Base-by-base conservation (phyloP, 2,888 invertebrate genomes). In the Keiferia lycopersicella region DNA sequence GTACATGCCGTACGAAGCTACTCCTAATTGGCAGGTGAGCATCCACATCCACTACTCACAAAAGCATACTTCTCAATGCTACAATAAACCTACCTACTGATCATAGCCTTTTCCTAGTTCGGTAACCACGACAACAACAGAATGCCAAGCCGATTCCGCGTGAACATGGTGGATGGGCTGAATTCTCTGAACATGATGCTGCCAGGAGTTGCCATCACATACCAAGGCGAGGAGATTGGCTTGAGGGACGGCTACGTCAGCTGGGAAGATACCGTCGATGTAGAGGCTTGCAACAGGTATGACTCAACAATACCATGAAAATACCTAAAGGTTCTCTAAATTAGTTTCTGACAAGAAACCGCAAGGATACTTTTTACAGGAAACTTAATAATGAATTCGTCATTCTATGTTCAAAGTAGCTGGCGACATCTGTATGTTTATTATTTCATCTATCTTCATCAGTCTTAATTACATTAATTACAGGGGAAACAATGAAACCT, bases 191-290 rank as follows among this genome's bases (percentile, higher is more conserved):
- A 94, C 65, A 90, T 95, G 77, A 80, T 95, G 16, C 85, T 98
- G 30, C 96, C 96, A 0, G 97, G 97, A 45, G 94, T 95, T 0
- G 93, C 95, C 0, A 93, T 96, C 16, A 94, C 95, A 0, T 97
- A 97, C 83, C 96, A 97, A 74, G 97, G 96, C 0, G 96, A 96
- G 74, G 96, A 96, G 80, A 94, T 96, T 30, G 96, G 95, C 0
- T 95, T 96, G 95, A 82, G 86, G 41, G 93, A 95, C 69, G 93
- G 92, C 0, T 82, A 80, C 66, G 91, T 94, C 62, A 88, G 92
- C 67, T 94, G 91, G 84, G 85, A 92, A 8, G 92, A 94, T 64
- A 94, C 94, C 0, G 84, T 92, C 0, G 95, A 94, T 70, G 91
- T 94, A 0, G 88, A 90, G 34, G 94, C 93, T 0, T 87, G 88